These are phyloP conservation scores for Epirrhoe tristata DNA, from an alignment of 2,888 invertebrate species.

Conservation along the genomic window DNA sequence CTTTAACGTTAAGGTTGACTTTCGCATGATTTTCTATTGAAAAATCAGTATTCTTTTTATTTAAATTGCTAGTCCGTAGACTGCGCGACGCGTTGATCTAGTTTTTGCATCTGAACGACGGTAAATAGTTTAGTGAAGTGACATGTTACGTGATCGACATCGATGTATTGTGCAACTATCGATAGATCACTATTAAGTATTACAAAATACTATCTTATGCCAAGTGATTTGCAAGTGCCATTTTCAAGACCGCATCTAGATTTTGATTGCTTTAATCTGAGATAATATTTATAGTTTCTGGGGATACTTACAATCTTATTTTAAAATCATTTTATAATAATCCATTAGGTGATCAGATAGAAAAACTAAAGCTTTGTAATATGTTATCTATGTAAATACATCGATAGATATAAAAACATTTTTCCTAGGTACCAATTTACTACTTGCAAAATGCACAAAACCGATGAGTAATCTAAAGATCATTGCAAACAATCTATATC, in stretches of 20 bases:
- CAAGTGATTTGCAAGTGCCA: too few species aligned
- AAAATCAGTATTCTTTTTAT: slow-evolving; percentile 56
- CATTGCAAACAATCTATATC: neutral
- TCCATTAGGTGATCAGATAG: too few species aligned
- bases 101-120: slow-evolving; percentile 67
- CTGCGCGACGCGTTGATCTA: slow-evolving; percentile 78
- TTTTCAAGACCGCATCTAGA: too few species aligned
- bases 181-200: neutral
- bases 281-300: too few species aligned
- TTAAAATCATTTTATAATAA: too few species aligned
- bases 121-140: slow-evolving; percentile 68
- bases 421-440: too few species aligned
- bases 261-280: too few species aligned
- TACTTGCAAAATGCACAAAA: neutral
- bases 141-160: slow-evolving; percentile 25
- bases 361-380: too few species aligned
- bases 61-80: slow-evolving; percentile 67
- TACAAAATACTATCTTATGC: too few species aligned
- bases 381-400: too few species aligned
- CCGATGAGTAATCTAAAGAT: neutral
- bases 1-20: slow-evolving; percentile 47
- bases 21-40: slow-evolving; percentile 39
- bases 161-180: slow-evolving; percentile 10
- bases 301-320: too few species aligned
- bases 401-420: too few species aligned